These are phyloP conservation scores for Dipodomys ordii DNA, from an alignment of 2,113 vertebrate genomes.

Conservation along the genomic window DNA sequence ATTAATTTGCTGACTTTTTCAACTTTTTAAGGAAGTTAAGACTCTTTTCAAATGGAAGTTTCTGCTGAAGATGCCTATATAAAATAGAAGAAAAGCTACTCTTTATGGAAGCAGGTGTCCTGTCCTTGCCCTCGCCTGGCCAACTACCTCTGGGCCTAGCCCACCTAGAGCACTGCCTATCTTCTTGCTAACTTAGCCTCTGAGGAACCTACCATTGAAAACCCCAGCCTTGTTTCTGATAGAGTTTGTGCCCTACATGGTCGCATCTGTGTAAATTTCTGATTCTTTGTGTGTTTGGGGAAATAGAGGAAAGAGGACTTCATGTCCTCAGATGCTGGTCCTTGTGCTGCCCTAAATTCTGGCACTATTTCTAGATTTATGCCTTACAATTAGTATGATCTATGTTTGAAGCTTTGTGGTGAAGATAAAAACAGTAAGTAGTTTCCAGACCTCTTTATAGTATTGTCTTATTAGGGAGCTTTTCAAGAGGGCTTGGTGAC, in stretches of 20 bases:
- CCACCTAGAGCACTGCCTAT: not conserved
- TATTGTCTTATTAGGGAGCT: not conserved
- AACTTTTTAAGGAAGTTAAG: not conserved
- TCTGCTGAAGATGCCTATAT: not conserved
- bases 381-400: not conserved
- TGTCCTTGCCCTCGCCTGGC: not conserved
- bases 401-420: not conserved
- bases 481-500: not conserved
- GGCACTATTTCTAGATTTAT: not conserved
- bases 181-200: not conserved
- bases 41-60: slow-evolving; percentile 2
- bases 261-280: not conserved
- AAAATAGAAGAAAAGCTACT: slow-evolving; percentile 8
- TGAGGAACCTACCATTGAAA: not conserved
- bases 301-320: not conserved
- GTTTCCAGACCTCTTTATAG: not conserved
- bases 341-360: not conserved
- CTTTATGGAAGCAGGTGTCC: not conserved
- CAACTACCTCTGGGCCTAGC: not conserved
- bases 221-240: not conserved
- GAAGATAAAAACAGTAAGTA: slow-evolving; percentile 32
- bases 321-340: not conserved
- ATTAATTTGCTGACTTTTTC: not conserved
- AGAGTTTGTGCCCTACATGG: not conserved
- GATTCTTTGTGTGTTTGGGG: not conserved